Conservation (phyloP, 2,797 vertebrate genomes). For the Alectoris magna region DNA sequence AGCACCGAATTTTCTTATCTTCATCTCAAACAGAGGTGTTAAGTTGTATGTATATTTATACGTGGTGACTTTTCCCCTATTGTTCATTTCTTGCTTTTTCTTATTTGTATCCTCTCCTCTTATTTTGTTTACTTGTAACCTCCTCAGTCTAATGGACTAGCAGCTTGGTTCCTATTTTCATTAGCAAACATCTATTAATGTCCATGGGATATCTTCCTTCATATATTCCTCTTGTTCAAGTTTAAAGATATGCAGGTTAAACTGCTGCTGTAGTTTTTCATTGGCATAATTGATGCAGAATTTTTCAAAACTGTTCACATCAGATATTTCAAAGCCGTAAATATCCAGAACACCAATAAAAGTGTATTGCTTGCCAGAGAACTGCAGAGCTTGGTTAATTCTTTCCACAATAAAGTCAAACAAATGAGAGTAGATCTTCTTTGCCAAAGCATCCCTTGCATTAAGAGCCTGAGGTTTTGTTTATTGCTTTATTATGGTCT, state of each 20-base stretch:
- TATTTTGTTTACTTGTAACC: neutral
- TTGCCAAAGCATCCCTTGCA: slow-evolving; percentile 92
- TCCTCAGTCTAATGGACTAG: neutral
- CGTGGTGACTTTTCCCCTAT: accelerated
- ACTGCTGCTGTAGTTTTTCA: slow-evolving; percentile 98
- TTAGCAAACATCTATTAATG: slow-evolving; percentile 85
- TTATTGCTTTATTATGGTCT: slow-evolving; percentile 91
- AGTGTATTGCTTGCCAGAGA: slow-evolving; percentile 89
- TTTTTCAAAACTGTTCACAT: slow-evolving; percentile 98
- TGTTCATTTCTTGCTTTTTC: neutral
- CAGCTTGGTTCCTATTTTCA: neutral
- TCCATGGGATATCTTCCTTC: slow-evolving; percentile 98
- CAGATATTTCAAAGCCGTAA: slow-evolving; percentile 99
- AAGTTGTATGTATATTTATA: neutral
- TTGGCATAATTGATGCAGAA: slow-evolving; percentile 99
- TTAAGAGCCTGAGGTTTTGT: slow-evolving; percentile 84
- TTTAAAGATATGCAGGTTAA: slow-evolving; percentile 99
- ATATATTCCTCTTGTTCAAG: slow-evolving; percentile 99
- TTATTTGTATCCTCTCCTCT: neutral
- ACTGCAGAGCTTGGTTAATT: slow-evolving; percentile 90
- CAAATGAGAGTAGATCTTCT: slow-evolving; percentile 94
- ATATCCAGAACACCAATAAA: slow-evolving; percentile 99
- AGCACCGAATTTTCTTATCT: neutral
- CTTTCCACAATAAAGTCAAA: slow-evolving; percentile 91
- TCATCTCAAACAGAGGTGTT: neutral